Conservation (phyloP, 1,140 invertebrate genomes). For the Musca domestica region DNA sequence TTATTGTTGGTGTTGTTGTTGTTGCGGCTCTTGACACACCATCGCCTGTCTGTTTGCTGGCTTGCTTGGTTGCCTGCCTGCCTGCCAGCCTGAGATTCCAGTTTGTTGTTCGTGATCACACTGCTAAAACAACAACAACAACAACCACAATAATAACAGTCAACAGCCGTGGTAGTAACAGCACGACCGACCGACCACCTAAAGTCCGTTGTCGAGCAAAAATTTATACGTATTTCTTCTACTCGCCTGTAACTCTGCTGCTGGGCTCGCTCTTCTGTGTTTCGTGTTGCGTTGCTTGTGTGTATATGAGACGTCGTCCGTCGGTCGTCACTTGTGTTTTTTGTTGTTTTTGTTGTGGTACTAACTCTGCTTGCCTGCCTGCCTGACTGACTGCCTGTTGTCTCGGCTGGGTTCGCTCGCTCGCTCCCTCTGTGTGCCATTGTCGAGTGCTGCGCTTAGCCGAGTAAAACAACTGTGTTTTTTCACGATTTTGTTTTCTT, state of each 20-base stretch:
- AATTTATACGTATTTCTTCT: not conserved
- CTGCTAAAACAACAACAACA: not conserved
- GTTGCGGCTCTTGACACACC: not conserved
- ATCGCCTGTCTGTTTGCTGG: not conserved
- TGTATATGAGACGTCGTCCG: not conserved
- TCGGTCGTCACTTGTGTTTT: no score
- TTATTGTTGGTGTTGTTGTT: no score
- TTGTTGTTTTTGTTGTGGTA: not conserved
- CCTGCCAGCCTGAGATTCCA: slow-evolving; percentile 1
- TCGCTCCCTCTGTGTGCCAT: not conserved
- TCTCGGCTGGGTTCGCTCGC: no score
- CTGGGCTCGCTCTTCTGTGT: no score
- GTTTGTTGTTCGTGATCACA: slow-evolving; percentile 14
- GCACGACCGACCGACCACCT: slow-evolving; percentile 1
- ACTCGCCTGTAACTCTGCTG: no score
- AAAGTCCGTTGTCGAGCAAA: slow-evolving; percentile 21
- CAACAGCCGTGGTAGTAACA: not conserved
- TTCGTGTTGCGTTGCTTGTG: not conserved
- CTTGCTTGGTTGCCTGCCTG: no score
- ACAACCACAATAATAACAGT: slow-evolving; percentile 1
- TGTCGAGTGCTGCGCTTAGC: slow-evolving; percentile 18
- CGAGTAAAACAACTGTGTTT: slow-evolving; percentile 21
- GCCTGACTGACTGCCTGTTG: no score
- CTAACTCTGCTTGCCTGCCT: no score
- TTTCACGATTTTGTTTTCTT: slow-evolving; percentile 13